Evolutionary conservation across 2,113 vertebrate species (phyloP), one percentile per base, ranked within the genome.

Genomic region (Pelvicachromis taeniatus): DNA sequence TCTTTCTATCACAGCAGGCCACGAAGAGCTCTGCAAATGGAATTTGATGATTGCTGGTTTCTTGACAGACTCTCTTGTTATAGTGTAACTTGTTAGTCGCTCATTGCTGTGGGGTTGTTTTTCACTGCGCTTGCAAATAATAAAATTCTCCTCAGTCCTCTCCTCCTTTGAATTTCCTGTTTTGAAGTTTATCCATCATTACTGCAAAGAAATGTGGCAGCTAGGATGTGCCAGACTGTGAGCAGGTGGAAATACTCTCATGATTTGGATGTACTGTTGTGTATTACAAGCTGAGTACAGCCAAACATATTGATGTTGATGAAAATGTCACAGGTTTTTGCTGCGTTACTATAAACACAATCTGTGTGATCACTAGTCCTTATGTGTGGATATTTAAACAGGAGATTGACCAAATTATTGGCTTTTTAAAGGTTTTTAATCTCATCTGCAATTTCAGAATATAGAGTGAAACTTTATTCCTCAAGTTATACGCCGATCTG

Each of bases 281-380:
- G 79, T 78, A 45, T 63, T 87, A 38, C 45, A 14, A 52, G 61
- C 50, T 10, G 80, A 73, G 50, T 63, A 21, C 35, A 84, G 77
- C 78, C 35, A 11, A 90, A 82, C 87, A 84, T 90, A 86, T 88
- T 82, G 78, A 78, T 86, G 79, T n/a, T 7, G 50, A 87, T 48
- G 73, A 58, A 85, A 73, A 86, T 84, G 83, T 90, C 89, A 87
- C 78, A 54, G 81, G 58, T 85, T 90, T 80, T 80, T 54, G 12
- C 29, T 79, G 77, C 54, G 35, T 53, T 35, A 59, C 56, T 77
- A 75, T 85, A 88, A 90, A 88, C 85, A 80, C 90, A 85, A 21
- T 87, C 91, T 88, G 84, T 75, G 55, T 65, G 80, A 31, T 77
- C 56, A 21, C 42, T 26, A n/a, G 17, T 61, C 84, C n/a, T 50